A percentile compares a stretch with the other conserved stretches of the same genome.
Evolutionary conservation across 2,797 vertebrate species (phyloP).

Genomic region (Amniataba percoides): DNA sequence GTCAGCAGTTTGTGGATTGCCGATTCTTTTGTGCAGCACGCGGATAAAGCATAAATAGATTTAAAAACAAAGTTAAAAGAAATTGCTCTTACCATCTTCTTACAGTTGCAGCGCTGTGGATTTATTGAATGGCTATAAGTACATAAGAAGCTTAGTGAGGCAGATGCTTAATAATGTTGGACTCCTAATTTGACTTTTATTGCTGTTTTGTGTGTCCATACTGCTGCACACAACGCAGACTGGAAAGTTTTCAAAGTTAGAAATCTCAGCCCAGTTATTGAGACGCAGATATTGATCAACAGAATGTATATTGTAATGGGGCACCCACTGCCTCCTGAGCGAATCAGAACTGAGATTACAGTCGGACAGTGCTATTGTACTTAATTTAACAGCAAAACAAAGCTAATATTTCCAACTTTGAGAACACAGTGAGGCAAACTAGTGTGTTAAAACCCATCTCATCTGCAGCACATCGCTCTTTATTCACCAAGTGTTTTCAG

Average conservation of each 20-base stretch:
- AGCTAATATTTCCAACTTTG: background rate
- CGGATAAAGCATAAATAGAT: constrained; percentile 54
- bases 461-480: background rate
- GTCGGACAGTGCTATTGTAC: background rate
- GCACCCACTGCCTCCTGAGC: background rate
- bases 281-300: constrained; percentile 4
- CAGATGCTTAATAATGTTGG: constrained; percentile 46
- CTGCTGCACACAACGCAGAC: background rate
- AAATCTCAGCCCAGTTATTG: constrained; percentile 15
- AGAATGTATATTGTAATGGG: background rate
- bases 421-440: background rate
- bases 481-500: background rate
- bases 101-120: constrained; percentile 24
- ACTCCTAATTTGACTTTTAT: constrained; percentile 49
- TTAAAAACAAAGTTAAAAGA: constrained; percentile 55
- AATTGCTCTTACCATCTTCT: constrained; percentile 19
- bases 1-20: constrained; percentile 66
- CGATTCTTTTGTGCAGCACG: constrained; percentile 36
- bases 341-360: constrained; percentile 2
- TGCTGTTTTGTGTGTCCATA: constrained; percentile 10
- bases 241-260: background rate
- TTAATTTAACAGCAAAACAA: constrained; percentile 7
- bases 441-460: background rate
- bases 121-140: constrained; percentile 35
- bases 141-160: constrained; percentile 41